A percentile compares a stretch with the other conserved stretches of the same genome.
These are phyloP conservation scores for Nebria ingens DNA, from an alignment of 1,140 invertebrate species.

Conservation along the genomic window DNA sequence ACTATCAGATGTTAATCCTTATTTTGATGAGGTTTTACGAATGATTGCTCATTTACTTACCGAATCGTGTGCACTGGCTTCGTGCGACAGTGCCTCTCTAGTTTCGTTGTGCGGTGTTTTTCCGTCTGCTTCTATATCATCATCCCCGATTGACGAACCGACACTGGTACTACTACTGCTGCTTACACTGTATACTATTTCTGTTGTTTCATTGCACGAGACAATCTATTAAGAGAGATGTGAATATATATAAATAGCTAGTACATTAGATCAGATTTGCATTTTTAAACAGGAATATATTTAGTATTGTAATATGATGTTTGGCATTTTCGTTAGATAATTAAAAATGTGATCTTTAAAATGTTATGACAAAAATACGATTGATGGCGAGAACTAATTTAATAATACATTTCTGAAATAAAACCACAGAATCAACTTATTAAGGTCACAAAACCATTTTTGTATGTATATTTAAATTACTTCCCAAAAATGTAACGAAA, in stretches of 20 bases:
- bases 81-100: conserved; percentile 46
- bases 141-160: conserved; percentile 8
- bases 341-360: not conserved
- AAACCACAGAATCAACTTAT: too few species aligned
- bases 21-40: too few species aligned
- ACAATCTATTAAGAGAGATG: not conserved
- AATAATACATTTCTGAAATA: too few species aligned
- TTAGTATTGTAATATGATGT: not conserved
- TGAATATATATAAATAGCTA: not conserved
- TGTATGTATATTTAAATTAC: too few species aligned
- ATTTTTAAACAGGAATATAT: not conserved
- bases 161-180: conserved; percentile 26
- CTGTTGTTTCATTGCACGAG: not conserved
- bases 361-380: too few species aligned
- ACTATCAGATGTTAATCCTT: not conserved
- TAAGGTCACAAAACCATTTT: too few species aligned
- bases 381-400: too few species aligned
- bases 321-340: not conserved
- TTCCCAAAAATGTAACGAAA: too few species aligned
- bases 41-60: too few species aligned
- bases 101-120: conserved; percentile 38
- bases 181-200: conserved; percentile 27
- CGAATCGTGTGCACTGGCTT: conserved; percentile 49
- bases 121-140: not conserved
- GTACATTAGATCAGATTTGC: not conserved